Evolutionary conservation across 2,113 vertebrate species (phyloP), one percentile per base, ranked within the genome.

Genomic region (Dromaius novaehollandiae): DNA sequence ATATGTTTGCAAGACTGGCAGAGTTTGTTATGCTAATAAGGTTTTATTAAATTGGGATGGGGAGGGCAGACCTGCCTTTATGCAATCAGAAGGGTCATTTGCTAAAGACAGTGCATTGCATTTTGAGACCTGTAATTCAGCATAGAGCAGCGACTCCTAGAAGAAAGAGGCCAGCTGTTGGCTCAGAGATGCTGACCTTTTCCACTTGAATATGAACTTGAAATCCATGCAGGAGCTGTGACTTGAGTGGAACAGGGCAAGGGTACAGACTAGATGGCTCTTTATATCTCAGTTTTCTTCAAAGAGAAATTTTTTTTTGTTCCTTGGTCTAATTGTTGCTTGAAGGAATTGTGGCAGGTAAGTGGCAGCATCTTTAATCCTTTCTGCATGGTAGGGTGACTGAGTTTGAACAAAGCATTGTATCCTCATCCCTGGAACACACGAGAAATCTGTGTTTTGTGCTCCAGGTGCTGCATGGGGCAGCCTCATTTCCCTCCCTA

Each of bases 31-130:
- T 9, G 25, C 44, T 87, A 63, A 85, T 74, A 51, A 77, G 34
- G 64, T 51, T 68, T 88, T n/a, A 30, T 91, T 95, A 82, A 55
- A 60, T n/a, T 82, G 66, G 82, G 77, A 77, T 63, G 68, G 42
- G 56, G 28, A 88, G 25, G 86, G 50, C 82, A 64, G 63, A 68
- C 36, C 42, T 87, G 64, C 86, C 55, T 55, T 91, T 75, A 53
- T 83, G n/a, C 70, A 86, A 83, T 89, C 65, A 66, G 87, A 66
- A 93, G 78, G 75, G 40, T 17, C 48, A 2, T 82, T 89, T 82
- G 38, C 61, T 96, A 56, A 51, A 68, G 60, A 22, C 13, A 1
- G 3, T 83, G 40, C 18, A 7, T 68, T 86, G 61, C 22, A 83
- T 68, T 78, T 50, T 89, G 78, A 68, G 55, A 87, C 44, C 60